Percentiles rank a stretch among this genome's conserved stretches.
Evolutionary conservation across 2,113 vertebrate genomes (phyloP).

Genomic region (Strix uralensis): DNA sequence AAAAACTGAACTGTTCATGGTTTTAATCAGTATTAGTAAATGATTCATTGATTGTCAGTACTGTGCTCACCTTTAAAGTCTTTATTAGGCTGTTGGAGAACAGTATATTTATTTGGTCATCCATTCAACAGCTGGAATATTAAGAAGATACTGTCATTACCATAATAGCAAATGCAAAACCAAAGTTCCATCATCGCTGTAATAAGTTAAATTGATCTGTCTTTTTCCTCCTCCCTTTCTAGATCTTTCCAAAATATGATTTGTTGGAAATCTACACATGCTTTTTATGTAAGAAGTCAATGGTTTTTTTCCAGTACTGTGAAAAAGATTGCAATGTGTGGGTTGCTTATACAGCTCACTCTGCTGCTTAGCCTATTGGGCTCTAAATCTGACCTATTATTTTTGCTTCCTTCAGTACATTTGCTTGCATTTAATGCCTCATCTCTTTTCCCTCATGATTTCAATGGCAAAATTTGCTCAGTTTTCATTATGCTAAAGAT

Average conservation of each 20-base stretch:
- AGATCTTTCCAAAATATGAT: not conserved
- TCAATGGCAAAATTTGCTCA: not conserved
- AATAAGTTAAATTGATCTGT: not conserved
- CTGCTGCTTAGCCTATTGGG: not conserved
- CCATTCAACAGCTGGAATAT: not conserved
- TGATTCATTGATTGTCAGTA: not conserved
- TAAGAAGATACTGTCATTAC: not conserved
- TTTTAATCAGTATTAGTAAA: not conserved
- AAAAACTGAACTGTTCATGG: not conserved
- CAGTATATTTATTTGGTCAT: not conserved
- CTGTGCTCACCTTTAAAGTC: not conserved
- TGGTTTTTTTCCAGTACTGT: not conserved
- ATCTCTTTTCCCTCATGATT: not conserved
- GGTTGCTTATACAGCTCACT: not conserved
- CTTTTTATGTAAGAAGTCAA: not conserved
- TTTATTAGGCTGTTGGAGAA: not conserved
- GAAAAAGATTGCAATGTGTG: not conserved
- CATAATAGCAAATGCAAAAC: not conserved
- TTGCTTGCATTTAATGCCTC: not conserved
- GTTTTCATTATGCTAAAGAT: not conserved
- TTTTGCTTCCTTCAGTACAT: conserved; percentile 3
- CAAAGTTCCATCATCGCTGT: not conserved
- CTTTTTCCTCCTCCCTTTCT: not conserved
- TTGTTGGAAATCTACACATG: not conserved
- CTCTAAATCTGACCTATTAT: not conserved